phyloP scores from a whole-genome alignment of 2,888 invertebrate genomes.

The Hedychridium roseum region DNA sequence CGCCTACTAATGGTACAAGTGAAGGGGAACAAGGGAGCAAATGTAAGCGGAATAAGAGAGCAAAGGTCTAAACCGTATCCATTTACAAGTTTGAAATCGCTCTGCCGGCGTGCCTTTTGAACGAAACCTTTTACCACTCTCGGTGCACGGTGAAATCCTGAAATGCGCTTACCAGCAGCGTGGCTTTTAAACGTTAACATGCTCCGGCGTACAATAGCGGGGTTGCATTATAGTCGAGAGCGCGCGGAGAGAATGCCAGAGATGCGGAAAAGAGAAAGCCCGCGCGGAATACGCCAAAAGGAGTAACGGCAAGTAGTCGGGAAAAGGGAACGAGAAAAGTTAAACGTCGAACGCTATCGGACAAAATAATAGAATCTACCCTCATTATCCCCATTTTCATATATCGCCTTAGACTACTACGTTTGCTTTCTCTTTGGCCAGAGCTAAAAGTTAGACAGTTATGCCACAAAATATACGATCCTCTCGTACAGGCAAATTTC shows the following conservation, averaged over 20 bases:
- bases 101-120: slow-evolving; percentile 47
- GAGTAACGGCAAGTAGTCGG: slow-evolving; percentile 15
- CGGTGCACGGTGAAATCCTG: slow-evolving; percentile 50
- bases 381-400: no score
- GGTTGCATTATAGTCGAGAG: slow-evolving; percentile 55
- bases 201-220: slow-evolving; percentile 46
- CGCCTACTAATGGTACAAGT: no score
- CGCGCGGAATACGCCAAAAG: slow-evolving; percentile 17
- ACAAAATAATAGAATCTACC: no score
- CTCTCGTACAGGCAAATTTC: no score
- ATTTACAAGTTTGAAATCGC: slow-evolving; percentile 58
- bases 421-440: no score
- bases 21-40: no score
- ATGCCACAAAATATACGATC: no score
- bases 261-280: slow-evolving; percentile 17
- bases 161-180: slow-evolving; percentile 45
- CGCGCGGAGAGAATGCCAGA: slow-evolving; percentile 20
- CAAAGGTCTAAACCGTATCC: slow-evolving; percentile 48
- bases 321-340: slow-evolving; percentile 17
- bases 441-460: no score
- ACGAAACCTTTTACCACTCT: slow-evolving; percentile 56
- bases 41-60: no score
- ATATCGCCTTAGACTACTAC: no score
- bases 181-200: slow-evolving; percentile 54
- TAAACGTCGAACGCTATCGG: slow-evolving; percentile 27